A percentile compares a stretch with the other conserved stretches of the same genome.
Conservation (phyloP, 2,888 invertebrate species). For the Eupithecia subumbrata region DNA sequence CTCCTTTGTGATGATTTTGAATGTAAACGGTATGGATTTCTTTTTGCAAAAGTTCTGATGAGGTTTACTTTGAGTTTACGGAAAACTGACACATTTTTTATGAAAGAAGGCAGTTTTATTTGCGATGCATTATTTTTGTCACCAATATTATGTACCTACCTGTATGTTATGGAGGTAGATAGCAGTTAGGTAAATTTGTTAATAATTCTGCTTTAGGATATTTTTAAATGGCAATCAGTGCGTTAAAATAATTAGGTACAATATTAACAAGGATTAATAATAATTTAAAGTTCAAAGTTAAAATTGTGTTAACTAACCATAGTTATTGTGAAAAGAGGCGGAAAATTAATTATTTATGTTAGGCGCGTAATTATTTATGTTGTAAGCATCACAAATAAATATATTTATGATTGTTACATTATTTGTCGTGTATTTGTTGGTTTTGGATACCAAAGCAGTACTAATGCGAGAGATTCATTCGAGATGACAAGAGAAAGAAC, state of each 20-base stretch:
- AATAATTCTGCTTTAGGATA: no score
- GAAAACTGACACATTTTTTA: neutral
- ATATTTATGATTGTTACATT: neutral
- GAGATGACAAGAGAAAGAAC: neutral
- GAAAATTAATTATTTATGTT: neutral
- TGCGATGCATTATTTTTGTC: neutral
- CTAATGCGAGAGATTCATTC: neutral
- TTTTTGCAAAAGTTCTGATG: slow-evolving; percentile 10
- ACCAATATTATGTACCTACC: neutral
- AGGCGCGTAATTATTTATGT: neutral
- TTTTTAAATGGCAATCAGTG: neutral
- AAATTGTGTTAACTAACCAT: neutral
- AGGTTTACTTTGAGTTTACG: slow-evolving; percentile 5
- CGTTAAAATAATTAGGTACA: neutral
- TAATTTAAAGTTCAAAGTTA: neutral
- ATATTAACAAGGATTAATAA: neutral
- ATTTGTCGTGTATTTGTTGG: neutral
- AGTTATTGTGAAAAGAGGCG: neutral
- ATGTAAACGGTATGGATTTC: slow-evolving; percentile 20
- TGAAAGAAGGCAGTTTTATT: neutral
- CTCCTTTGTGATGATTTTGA: slow-evolving; percentile 33
- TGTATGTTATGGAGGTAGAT: no score
- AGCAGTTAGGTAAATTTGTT: no score
- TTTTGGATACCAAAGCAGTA: neutral
- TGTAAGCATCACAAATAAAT: neutral